Evolutionary conservation across 2,888 invertebrate genomes (phyloP).

Genomic region (Gisinianus flammeolus): DNA sequence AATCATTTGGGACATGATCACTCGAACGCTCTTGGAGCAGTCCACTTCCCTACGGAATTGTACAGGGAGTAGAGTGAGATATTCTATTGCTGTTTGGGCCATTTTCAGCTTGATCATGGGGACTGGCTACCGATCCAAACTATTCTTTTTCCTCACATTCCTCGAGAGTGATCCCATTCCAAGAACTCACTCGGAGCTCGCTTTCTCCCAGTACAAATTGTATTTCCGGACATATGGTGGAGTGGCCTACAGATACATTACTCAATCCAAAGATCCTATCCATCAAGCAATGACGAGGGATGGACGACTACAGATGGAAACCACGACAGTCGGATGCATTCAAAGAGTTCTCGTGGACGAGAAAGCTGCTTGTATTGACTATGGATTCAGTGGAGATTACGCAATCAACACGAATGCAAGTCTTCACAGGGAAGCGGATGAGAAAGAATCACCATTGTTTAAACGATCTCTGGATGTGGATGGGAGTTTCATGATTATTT

Average conservation of each 20-base stretch:
- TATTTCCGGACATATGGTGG: conserved; percentile 33
- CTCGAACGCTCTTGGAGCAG: conserved; percentile 35
- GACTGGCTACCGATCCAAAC: conserved; percentile 37
- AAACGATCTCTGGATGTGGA: conserved; percentile 26
- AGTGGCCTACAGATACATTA: conserved; percentile 24
- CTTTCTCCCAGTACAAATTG: conserved; percentile 32
- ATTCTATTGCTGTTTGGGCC: conserved; percentile 30
- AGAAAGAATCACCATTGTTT: conserved; percentile 2
- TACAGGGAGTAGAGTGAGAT: conserved; percentile 18
- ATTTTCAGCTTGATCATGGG: conserved; percentile 28
- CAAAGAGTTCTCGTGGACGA: conserved; percentile 16
- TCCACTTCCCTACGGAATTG: conserved; percentile 25
- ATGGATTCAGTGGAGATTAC: conserved; percentile 34
- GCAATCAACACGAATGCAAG: conserved; percentile 31
- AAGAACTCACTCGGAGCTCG: conserved; percentile 25
- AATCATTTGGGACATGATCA: neutral
- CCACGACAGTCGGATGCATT: conserved; percentile 29
- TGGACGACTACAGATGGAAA: neutral
- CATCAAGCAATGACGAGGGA: conserved; percentile 26
- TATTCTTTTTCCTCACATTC: conserved; percentile 37
- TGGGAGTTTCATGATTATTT: conserved; percentile 29
- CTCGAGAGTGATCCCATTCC: conserved; percentile 28
- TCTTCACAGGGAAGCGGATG: neutral
- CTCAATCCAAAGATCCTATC: conserved; percentile 29
- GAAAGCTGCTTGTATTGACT: conserved; percentile 34